Evolutionary conservation across 2,113 vertebrate genomes (phyloP).

Genomic region (Tichodroma muraria): DNA sequence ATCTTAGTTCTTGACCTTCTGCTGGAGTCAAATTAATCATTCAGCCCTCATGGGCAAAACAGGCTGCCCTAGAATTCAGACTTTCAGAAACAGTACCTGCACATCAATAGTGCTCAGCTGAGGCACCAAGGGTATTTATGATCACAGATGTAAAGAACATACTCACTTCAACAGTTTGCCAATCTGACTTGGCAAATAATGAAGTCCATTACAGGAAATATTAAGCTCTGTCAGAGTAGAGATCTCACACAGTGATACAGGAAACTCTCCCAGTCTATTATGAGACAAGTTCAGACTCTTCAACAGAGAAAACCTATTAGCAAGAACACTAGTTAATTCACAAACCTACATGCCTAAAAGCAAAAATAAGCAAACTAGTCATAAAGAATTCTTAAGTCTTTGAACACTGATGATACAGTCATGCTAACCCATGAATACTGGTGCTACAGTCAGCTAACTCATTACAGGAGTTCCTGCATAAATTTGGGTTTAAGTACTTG

Average conservation of each 20-base stretch:
- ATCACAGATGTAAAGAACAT: background rate
- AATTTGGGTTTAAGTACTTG: background rate
- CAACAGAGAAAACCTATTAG: constrained; percentile 88
- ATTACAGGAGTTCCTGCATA: background rate
- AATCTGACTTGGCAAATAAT: constrained; percentile 77
- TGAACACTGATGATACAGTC: background rate
- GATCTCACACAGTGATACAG: constrained; percentile 86
- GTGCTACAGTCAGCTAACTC: background rate
- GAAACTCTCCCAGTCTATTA: constrained; percentile 89
- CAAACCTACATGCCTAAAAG: background rate
- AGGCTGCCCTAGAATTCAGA: background rate
- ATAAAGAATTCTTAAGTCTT: background rate
- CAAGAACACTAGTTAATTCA: constrained; percentile 29
- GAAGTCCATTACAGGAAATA: constrained; percentile 88
- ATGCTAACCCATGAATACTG: background rate
- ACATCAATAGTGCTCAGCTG: background rate
- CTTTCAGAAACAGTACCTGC: background rate
- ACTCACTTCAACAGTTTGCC: constrained; percentile 86
- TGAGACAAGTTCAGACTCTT: constrained; percentile 93
- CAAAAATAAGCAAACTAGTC: background rate
- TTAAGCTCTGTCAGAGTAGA: constrained; percentile 89
- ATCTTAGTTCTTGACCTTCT: background rate
- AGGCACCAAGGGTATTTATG: background rate
- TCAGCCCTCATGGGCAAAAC: background rate
- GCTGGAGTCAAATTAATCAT: background rate